Evolutionary conservation across 2,797 vertebrate genomes (phyloP), one percentile per base, ranked within the genome.

Genomic region (Oryzias dopingdopingensis): DNA sequence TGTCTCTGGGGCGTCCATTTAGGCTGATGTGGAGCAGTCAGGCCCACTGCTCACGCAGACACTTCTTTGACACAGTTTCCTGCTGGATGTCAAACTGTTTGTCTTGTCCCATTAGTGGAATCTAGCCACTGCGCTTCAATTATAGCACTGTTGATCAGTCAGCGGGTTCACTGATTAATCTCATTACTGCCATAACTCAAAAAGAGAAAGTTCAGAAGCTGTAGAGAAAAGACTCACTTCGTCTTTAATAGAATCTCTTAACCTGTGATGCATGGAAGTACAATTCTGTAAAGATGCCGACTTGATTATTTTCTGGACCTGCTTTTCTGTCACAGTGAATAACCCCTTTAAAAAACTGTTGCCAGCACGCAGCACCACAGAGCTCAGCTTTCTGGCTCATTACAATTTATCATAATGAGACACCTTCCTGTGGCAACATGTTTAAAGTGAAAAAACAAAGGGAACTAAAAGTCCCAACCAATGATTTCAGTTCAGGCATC

Each of bases 321-420:
- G 10, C 45, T 59, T 59, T 67, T 65, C 57, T 70, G 71, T 65
- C 70, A 62, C 43, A 42, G 73, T 73, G 65, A 56, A 70, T 80
- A 75, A 75, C 55, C 74, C 61, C 70, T 76, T 77, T 46, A 43
- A 59, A 14, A 52, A n/a, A 17, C 52, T 20, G 23, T 10, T 44
- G 58, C 48, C 42, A 45, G 50, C 64, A 48, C 23, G 62, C 55
- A 48, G 32, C 58, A 56, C 43, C 56, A 74, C 70, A 44, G 49
- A 53, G 77, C 63, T 54, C 49, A 43, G 50, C 54, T 74, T 52
- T 74, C 53, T 69, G 57, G 51, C 75, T 85, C 79, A 83, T 86
- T 87, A 85, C 64, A 75, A 67, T 51, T 71, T 64, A 78, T 78
- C 67, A 79, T 75, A 83, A 86, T 74, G 68, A 86, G 79, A 73